Evolutionary conservation across 2,888 invertebrate species (phyloP).

Genomic region (Dolichomitus sp.): DNA sequence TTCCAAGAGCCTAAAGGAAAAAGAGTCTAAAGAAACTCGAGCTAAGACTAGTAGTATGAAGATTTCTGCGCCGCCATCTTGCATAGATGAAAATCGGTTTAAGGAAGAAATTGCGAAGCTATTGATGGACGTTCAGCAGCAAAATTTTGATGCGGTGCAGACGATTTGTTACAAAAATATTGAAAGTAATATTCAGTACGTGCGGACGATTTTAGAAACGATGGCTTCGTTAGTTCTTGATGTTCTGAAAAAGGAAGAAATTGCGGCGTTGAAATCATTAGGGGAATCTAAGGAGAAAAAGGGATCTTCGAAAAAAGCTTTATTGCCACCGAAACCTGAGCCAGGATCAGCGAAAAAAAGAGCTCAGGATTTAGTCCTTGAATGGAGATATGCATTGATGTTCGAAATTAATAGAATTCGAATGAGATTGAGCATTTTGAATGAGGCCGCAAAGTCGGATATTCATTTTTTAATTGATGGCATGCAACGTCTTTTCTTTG

Average conservation of each 20-base stretch:
- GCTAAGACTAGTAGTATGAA: conserved; percentile 36
- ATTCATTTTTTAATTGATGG: conserved; percentile 86
- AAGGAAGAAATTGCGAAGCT: conserved; percentile 65
- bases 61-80: conserved; percentile 14
- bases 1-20: conserved; percentile 9
- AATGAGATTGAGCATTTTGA: conserved; percentile 85
- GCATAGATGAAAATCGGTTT: conserved; percentile 54
- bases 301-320: conserved; percentile 51
- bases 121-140: conserved; percentile 41
- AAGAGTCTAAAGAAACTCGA: conserved; percentile 22
- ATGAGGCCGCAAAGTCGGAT: conserved; percentile 85
- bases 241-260: conserved; percentile 60
- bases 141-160: conserved; percentile 18
- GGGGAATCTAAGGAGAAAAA: conserved; percentile 39
- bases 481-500: conserved; percentile 84
- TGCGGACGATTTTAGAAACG: conserved; percentile 64
- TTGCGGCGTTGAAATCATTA: background rate
- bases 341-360: conserved; percentile 6
- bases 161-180: conserved; percentile 65
- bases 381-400: conserved; percentile 88
- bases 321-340: conserved; percentile 14
- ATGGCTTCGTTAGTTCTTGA: conserved; percentile 50
- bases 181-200: conserved; percentile 65
- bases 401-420: conserved; percentile 88
- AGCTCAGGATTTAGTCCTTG: conserved; percentile 83